phyloP scores from a whole-genome alignment of 2,888 invertebrate species.

The Plebejus melissa region DNA sequence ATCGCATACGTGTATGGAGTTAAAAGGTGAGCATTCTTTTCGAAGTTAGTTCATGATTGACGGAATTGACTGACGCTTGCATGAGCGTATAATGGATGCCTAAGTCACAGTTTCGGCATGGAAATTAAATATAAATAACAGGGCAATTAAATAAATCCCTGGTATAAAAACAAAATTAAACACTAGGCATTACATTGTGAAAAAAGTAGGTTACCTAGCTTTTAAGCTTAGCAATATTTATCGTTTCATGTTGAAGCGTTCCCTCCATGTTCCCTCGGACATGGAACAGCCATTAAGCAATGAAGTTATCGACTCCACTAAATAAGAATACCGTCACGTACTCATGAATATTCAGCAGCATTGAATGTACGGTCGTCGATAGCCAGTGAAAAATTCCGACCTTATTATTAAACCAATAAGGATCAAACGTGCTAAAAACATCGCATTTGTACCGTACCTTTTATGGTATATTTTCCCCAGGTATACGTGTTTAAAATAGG shows the following conservation, averaged over 20 bases:
- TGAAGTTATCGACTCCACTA: neutral
- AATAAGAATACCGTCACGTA: conserved; percentile 7
- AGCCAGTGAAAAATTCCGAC: neutral
- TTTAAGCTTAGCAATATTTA: neutral
- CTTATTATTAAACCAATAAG: neutral
- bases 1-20: conserved; percentile 97
- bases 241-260: neutral
- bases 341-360: neutral
- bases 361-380: neutral
- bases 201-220: neutral
- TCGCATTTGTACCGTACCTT: neutral
- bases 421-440: neutral
- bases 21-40: conserved; percentile 81
- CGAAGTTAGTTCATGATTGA: too few species aligned
- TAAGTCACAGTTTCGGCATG: too few species aligned
- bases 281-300: neutral
- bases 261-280: neutral
- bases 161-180: too few species aligned
- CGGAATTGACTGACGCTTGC: too few species aligned
- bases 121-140: too few species aligned
- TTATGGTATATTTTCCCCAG: too few species aligned
- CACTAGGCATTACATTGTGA: too few species aligned
- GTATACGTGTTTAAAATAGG: too few species aligned
- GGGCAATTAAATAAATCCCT: too few species aligned
- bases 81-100: too few species aligned